Evolutionary conservation across 2,888 invertebrate species (phyloP), one percentile per base, ranked within the genome.

Genomic region (Chelonus formosanus): DNA sequence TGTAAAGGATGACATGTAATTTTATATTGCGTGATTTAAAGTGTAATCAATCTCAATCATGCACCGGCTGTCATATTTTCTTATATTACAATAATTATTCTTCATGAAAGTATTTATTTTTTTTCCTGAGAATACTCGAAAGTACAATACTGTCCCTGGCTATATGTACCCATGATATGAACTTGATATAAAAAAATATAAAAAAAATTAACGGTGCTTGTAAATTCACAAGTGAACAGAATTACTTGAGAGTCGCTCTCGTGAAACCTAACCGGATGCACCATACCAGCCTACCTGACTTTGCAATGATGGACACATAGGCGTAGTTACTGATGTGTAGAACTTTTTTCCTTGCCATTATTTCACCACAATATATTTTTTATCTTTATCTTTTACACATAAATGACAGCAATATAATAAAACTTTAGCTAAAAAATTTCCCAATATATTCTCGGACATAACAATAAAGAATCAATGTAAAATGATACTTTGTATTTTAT

Each of bases 181-280:
- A 20, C 20, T 20, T 20, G 20, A 20, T 20, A 20, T 20, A 2
- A 52, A 43, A 44, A 59, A 60, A 50, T 44, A 47, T 50, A 53
- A 56, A 62, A 43, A 55, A 45, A 50, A 64, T 45, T 59, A 50
- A 57, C 57, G 53, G 48, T 53, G 40, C 45, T 50, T 50, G 43
- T 44, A 40, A 62, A 66, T 66, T 66, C 50, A 32, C 61, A 36
- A 52, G 20, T 44, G 56, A 71, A 68, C 72, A 73, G 69, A 74
- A 71, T 75, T 71, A 73, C 56, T 40, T 35, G 74, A 76, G 74
- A 73, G 70, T 72, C 71, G 73, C 74, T 76, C 76, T 73, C 76
- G 74, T 76, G 78, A 77, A 73, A 75, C 76, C 68, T 65, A 76
- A 77, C 78, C 79, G 79, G 78, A 78, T 78, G 76, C 75, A 73